Conservation (phyloP, 2,888 invertebrate genomes). For the Clusia tigrina region DNA sequence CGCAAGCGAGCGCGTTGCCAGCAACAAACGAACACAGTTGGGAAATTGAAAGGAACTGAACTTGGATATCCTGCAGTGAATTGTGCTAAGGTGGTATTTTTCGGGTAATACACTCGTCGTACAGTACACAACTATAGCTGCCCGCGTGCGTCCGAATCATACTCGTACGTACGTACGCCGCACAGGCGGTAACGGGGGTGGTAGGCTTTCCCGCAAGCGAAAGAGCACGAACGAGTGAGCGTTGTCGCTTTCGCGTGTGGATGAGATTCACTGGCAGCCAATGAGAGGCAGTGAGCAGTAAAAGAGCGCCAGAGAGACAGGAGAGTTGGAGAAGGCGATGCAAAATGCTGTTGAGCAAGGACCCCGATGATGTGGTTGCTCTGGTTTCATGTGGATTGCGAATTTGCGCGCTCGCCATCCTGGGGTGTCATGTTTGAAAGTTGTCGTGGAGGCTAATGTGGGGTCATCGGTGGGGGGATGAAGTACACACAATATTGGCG, state of each 20-base stretch:
- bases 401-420: background rate
- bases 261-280: background rate
- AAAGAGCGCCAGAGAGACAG: conserved; percentile 3
- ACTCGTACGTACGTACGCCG: background rate
- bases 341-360: background rate
- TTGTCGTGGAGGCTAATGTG: conserved; percentile 9
- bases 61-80: conserved; percentile 41
- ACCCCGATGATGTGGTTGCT: background rate
- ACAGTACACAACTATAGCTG: conserved; percentile 15
- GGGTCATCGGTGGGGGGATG: conserved; percentile 4
- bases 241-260: conserved; percentile 27
- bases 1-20: conserved; percentile 53
- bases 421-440: too few relatives aligned
- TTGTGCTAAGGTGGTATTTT: conserved; percentile 23
- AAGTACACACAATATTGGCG: background rate
- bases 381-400: background rate
- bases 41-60: conserved; percentile 63
- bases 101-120: too few relatives aligned
- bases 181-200: background rate
- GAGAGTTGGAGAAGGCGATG: conserved; percentile 16
- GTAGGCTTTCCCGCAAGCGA: background rate
- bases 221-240: conserved; percentile 17
- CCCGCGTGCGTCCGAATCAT: too few relatives aligned
- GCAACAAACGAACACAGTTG: conserved; percentile 59
- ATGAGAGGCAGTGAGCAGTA: conserved; percentile 25